These are phyloP conservation scores for Alauda arvensis DNA, from an alignment of 2,797 vertebrate species.

Conservation along the genomic window DNA sequence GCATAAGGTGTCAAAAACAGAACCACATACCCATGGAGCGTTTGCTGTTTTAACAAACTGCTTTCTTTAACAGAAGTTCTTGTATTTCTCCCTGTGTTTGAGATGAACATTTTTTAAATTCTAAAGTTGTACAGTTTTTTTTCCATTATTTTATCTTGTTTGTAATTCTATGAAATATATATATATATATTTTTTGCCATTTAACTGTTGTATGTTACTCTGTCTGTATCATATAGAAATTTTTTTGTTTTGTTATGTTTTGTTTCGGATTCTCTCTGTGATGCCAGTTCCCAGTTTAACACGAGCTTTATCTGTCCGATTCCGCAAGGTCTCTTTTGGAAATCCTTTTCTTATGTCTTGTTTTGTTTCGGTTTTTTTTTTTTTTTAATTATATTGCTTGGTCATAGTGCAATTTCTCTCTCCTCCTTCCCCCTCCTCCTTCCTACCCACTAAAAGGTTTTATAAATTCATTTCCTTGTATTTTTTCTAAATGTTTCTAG, in stretches of 20 bases:
- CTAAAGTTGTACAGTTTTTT: constrained; percentile 77
- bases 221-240: constrained; percentile 83
- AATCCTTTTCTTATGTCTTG: constrained; percentile 58
- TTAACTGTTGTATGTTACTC: constrained; percentile 90
- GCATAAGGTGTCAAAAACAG: constrained; percentile 69
- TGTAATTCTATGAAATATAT: constrained; percentile 85
- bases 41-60: constrained; percentile 70
- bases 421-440: constrained; percentile 17
- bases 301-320: constrained; percentile 89
- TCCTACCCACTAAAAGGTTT: constrained; percentile 50
- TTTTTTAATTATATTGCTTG: constrained; percentile 64
- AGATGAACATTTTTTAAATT: constrained; percentile 82
- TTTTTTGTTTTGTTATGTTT: constrained; percentile 69
- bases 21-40: constrained; percentile 56
- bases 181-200: constrained; percentile 76
- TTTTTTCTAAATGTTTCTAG: constrained; percentile 54
- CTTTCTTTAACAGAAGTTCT: constrained; percentile 69
- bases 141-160: constrained; percentile 83
- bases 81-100: constrained; percentile 77
- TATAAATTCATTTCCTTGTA: constrained; percentile 65
- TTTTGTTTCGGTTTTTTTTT: background rate
- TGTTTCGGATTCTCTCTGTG: constrained; percentile 76
- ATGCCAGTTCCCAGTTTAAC: constrained; percentile 86
- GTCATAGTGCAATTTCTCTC: constrained; percentile 73
- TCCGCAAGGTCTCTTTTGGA: constrained; percentile 70